phyloP scores from a whole-genome alignment of 2,888 invertebrate genomes.

The Conistra vaccinii region DNA sequence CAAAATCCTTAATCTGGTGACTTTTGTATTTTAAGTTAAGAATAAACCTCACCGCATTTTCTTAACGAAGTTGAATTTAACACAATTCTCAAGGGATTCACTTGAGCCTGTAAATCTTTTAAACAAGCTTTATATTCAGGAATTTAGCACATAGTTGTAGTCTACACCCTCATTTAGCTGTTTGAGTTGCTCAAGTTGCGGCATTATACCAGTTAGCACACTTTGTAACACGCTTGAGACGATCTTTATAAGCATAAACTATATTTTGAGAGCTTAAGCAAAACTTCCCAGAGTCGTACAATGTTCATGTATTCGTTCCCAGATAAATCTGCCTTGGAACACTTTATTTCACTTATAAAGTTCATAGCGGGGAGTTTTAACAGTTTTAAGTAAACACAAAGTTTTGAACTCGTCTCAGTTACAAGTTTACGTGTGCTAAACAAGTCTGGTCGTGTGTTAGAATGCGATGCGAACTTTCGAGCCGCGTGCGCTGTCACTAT shows the following conservation, averaged over 20 bases:
- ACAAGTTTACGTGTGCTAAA: constrained; percentile 74
- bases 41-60: not conserved
- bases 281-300: constrained; percentile 40
- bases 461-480: constrained; percentile 69
- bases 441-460: constrained; percentile 67
- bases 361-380: constrained; percentile 70
- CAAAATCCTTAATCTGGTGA: not conserved
- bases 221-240: constrained; percentile 40
- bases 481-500: constrained; percentile 63
- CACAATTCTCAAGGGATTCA: not conserved
- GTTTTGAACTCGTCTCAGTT: constrained; percentile 70
- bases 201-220: constrained; percentile 39
- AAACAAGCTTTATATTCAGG: constrained; percentile 34
- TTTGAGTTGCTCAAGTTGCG: constrained; percentile 44
- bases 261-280: constrained; percentile 41
- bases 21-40: not conserved
- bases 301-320: constrained; percentile 34
- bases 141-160: constrained; percentile 36
- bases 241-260: constrained; percentile 52
- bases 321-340: constrained; percentile 58
- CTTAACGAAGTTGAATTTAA: not conserved
- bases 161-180: constrained; percentile 34
- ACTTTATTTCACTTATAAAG: constrained; percentile 72
- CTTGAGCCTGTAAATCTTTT: constrained; percentile 27
- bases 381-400: constrained; percentile 75